phyloP scores from a whole-genome alignment of 2,888 invertebrate genomes.

The Drosophila mayaguana region DNA sequence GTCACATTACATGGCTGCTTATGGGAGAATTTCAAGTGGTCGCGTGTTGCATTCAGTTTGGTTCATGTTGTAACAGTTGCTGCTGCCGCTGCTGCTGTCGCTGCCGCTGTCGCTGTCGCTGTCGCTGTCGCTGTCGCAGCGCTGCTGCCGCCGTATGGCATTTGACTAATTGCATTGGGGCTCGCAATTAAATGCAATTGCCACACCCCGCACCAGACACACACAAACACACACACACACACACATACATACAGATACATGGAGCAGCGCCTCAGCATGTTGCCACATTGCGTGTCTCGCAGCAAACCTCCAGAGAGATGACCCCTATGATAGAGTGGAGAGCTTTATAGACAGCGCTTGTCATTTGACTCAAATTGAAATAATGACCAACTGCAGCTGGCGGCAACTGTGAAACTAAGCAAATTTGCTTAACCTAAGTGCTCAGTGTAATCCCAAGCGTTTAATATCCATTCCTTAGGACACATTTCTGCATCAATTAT shows the following conservation, averaged over 20 bases:
- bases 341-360: slow-evolving; percentile 59
- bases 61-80: slow-evolving; percentile 18
- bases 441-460: slow-evolving; percentile 19
- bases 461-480: slow-evolving; percentile 1
- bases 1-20: slow-evolving; percentile 66
- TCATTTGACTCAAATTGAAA: slow-evolving; percentile 68
- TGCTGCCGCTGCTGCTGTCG: slow-evolving; percentile 15
- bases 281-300: slow-evolving; percentile 42
- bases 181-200: slow-evolving; percentile 61
- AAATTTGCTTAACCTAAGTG: slow-evolving; percentile 39
- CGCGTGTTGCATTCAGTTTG: slow-evolving; percentile 58
- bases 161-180: slow-evolving; percentile 70
- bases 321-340: slow-evolving; percentile 49
- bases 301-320: slow-evolving; percentile 37
- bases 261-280: neutral
- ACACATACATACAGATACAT: neutral
- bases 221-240: neutral
- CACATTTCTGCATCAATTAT: neutral
- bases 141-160: slow-evolving; percentile 32
- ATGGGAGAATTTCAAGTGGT: slow-evolving; percentile 48
- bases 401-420: slow-evolving; percentile 18
- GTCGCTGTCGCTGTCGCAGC: slow-evolving; percentile 12
- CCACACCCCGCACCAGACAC: slow-evolving; percentile 1
- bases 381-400: slow-evolving; percentile 50
- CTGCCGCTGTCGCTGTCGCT: slow-evolving; percentile 15